Base-by-base conservation (phyloP, 2,888 invertebrate species). In the Thymelicus acteon region DNA sequence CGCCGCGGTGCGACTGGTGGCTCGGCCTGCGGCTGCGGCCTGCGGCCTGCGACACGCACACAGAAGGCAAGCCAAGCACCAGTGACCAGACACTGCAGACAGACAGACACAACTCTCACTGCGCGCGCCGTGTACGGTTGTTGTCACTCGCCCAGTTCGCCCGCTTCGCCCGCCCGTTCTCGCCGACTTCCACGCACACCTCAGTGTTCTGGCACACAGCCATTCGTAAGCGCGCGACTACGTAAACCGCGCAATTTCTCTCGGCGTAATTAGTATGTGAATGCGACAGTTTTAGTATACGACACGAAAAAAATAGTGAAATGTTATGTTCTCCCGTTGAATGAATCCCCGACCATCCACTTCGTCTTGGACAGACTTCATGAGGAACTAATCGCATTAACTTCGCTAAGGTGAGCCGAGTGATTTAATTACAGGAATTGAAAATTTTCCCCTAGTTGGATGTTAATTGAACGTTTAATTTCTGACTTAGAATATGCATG, bases 121-220 rank as follows among this genome's bases (percentile, higher is more conserved):
- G 93, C 92, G 91, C 93, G 92, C 92, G 91, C 88, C 88, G 92
- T 85, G 91, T 84, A 83, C 85, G 89, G 89, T 90, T 84, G 92
- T 89, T 85, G 79, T 82, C 83, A 83, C 78, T 88, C 85, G 85
- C 84, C 82, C 86, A 87, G 84, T 82, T 82, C 82, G 79, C 79
- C 79, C 80, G 64, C 84, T 82, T 82, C 82, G 79, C 79, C 79
- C 80, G 64, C 67, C 67, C 73, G 71, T 54, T 72, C 63, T 64
- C 67, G 60, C 72, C 73, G 72, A 72, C 76, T 74, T 79, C 78
- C 79, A 84, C 63, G 48, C 64, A 44, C 82, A 82, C 81, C 80
- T 88, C 87, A 92, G 91, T 91, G 82, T 77, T 85, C 87, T 79
- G 82, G 82, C 85, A 85, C 82, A 82, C 81, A 82, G 85, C 88